phyloP scores from a whole-genome alignment of 2,113 vertebrate genomes.

The Toxotes jaculatrix region DNA sequence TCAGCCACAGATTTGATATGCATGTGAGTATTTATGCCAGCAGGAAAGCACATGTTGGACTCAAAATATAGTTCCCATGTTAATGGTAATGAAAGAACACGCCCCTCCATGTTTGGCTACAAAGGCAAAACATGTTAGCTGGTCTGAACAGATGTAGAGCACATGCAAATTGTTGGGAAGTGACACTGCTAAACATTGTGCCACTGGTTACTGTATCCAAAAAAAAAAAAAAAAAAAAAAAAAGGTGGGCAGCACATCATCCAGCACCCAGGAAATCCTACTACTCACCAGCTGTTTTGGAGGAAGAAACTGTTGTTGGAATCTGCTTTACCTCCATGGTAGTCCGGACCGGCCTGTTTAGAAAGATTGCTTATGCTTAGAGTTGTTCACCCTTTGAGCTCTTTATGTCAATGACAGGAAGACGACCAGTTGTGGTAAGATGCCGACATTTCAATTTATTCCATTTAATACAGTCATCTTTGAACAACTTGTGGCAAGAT shows the following conservation, averaged over 20 bases:
- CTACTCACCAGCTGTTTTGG: constrained; percentile 74
- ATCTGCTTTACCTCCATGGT: constrained; percentile 77
- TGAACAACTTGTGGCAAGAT: constrained; percentile 31
- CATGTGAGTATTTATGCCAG: neutral
- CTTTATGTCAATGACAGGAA: constrained; percentile 47
- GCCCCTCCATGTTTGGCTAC: neutral
- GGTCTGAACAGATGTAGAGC: neutral
- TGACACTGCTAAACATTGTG: neutral
- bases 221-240: constrained; percentile 3
- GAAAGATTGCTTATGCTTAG: constrained; percentile 75
- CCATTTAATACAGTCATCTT: constrained; percentile 42
- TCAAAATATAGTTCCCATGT: neutral
- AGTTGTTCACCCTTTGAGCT: constrained; percentile 43
- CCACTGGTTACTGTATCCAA: neutral
- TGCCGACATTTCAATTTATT: constrained; percentile 57
- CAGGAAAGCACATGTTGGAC: neutral
- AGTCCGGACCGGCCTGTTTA: constrained; percentile 79
- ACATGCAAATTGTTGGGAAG: neutral
- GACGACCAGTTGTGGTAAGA: constrained; percentile 22
- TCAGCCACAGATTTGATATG: neutral
- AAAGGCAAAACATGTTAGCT: neutral
- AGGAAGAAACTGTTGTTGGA: constrained; percentile 58
- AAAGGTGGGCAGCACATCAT: neutral
- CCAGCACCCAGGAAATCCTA: neutral
- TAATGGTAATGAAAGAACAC: neutral